A percentile compares a stretch with the other conserved stretches of the same genome.
These are phyloP conservation scores for Sapayoa aenigma DNA, from an alignment of 2,113 vertebrate genomes.

Conservation along the genomic window DNA sequence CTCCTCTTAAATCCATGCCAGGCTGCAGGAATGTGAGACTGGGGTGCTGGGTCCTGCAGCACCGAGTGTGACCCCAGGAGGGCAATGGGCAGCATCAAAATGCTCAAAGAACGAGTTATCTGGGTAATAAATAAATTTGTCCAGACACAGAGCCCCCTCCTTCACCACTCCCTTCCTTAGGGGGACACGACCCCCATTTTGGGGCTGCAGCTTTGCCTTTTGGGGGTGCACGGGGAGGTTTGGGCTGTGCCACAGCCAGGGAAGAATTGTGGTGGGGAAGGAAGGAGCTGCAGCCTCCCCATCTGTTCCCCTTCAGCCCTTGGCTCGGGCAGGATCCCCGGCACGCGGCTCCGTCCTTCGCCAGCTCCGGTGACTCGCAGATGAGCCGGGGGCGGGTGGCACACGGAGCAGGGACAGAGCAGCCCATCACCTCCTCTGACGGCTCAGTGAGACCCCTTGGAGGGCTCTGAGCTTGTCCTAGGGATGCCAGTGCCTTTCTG, in stretches of 20 bases:
- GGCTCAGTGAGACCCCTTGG: no score
- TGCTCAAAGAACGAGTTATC: rapidly evolving
- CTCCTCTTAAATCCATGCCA: neutral
- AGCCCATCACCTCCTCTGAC: no score
- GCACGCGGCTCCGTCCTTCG: neutral
- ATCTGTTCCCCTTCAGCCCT: neutral
- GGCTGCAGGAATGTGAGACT: rapidly evolving
- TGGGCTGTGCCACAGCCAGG: rapidly evolving
- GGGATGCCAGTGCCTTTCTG: rapidly evolving
- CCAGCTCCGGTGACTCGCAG: conserved; percentile 11
- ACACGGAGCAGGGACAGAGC: no score
- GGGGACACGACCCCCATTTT: rapidly evolving
- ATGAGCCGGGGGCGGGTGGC: conserved; percentile 15
- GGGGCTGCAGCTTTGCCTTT: neutral
- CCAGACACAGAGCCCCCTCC: neutral
- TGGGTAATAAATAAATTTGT: rapidly evolving
- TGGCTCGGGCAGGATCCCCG: neutral
- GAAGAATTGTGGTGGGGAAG: neutral
- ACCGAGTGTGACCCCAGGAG: neutral
- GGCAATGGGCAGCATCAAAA: rapidly evolving
- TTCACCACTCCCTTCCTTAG: no score
- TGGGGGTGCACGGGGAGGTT: rapidly evolving
- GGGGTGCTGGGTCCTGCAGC: neutral
- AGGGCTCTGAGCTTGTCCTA: no score
- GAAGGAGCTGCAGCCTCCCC: neutral